Conservation (phyloP, 1,140 invertebrate species). For the Nephotettix cincticeps region DNA sequence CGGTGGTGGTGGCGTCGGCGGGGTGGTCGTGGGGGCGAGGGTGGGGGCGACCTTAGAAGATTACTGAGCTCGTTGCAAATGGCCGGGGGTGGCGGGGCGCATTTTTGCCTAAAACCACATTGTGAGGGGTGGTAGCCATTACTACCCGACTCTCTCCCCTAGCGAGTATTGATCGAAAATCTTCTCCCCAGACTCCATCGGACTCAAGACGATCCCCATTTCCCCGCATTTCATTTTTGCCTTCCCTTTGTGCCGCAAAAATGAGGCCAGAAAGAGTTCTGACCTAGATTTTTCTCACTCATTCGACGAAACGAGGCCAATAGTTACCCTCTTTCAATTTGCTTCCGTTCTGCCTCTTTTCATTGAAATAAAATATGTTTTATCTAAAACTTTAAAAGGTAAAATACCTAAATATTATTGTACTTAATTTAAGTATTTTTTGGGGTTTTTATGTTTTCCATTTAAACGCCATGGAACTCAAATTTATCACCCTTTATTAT, state of each 20-base stretch:
- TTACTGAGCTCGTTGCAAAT: slow-evolving; percentile 28
- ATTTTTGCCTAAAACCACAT: slow-evolving; percentile 27
- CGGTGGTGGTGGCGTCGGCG: not conserved
- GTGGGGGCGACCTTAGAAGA: slow-evolving; percentile 13
- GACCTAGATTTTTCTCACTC: not conserved
- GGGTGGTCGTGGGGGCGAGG: not conserved
- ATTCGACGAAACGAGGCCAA: not conserved
- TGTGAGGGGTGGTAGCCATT: slow-evolving; percentile 19
- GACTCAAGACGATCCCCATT: slow-evolving; percentile 3
- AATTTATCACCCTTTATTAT: too few species aligned
- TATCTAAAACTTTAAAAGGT: too few species aligned
- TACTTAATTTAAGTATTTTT: too few species aligned
- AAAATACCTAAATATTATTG: too few species aligned
- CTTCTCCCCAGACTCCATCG: not conserved
- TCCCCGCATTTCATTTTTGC: slow-evolving; percentile 9
- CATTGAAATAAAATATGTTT: not conserved
- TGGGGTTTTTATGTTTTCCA: too few species aligned
- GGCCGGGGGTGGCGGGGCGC: slow-evolving; percentile 12
- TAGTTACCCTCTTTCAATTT: not conserved
- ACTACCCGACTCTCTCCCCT: slow-evolving; percentile 11
- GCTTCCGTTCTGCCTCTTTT: not conserved
- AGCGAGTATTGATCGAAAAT: slow-evolving; percentile 21
- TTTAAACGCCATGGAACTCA: too few species aligned
- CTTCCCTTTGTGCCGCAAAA: slow-evolving; percentile 4
- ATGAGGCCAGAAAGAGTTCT: slow-evolving; percentile 9